Evolutionary conservation across 1,140 invertebrate genomes (phyloP).

Genomic region (Camponotus floridanus): DNA sequence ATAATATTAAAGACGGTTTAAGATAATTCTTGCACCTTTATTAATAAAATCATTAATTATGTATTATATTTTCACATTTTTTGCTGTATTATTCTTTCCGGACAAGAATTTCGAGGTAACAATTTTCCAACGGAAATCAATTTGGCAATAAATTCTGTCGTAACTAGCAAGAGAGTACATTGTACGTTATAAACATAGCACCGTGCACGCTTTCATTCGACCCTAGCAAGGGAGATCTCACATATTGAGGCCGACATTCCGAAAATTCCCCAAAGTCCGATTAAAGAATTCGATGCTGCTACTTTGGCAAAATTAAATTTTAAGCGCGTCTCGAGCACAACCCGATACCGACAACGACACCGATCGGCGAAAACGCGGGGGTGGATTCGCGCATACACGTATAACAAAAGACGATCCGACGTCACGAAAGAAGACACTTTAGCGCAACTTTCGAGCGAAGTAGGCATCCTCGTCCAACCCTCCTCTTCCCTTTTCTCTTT

Average conservation of each 20-base stretch:
- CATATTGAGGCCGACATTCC: slow-evolving; percentile 40
- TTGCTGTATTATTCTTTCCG: not conserved
- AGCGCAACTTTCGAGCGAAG: slow-evolving; percentile 45
- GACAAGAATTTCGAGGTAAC: not conserved
- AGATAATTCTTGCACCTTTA: no score
- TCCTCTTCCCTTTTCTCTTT: slow-evolving; percentile 5
- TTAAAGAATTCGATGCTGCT: slow-evolving; percentile 49
- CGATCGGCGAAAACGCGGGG: not conserved
- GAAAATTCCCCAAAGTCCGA: slow-evolving; percentile 45
- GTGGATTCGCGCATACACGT: slow-evolving; percentile 24
- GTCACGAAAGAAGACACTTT: slow-evolving; percentile 63
- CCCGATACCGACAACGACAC: slow-evolving; percentile 30
- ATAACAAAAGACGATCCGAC: slow-evolving; percentile 60
- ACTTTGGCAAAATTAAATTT: slow-evolving; percentile 55
- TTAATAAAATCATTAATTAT: not conserved
- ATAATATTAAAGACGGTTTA: not conserved
- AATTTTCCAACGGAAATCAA: not conserved
- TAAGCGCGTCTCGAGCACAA: slow-evolving; percentile 45
- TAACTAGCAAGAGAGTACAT: not conserved
- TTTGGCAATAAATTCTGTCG: slow-evolving; percentile 29
- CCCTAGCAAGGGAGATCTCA: slow-evolving; percentile 29
- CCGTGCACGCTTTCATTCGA: slow-evolving; percentile 18
- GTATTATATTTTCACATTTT: not conserved
- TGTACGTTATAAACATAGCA: not conserved
- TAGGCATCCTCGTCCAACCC: not conserved